Conservation (phyloP, 2,113 vertebrate species). For the Carettochelys insculpta region DNA sequence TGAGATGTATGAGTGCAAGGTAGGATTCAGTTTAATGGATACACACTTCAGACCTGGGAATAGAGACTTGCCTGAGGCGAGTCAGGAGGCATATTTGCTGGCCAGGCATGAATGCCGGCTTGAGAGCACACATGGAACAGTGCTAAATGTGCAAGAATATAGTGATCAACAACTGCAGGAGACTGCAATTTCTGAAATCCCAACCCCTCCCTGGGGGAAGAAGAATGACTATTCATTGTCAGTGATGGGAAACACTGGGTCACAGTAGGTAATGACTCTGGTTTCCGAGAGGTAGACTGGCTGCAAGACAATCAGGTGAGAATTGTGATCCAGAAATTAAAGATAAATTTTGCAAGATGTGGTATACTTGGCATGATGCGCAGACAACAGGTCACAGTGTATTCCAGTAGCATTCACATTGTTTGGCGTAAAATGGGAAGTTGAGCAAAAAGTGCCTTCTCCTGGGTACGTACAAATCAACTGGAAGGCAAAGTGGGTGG, state of each 20-base stretch:
- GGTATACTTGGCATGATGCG: not conserved
- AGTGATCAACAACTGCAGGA: not conserved
- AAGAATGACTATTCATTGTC: not conserved
- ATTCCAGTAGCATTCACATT: not conserved
- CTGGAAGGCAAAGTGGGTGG: not conserved
- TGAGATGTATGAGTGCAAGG: no score
- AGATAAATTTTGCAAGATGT: not conserved
- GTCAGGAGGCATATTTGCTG: accelerated
- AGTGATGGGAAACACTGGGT: not conserved
- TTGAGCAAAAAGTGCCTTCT: not conserved
- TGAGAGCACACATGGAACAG: not conserved
- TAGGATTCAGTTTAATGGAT: no score
- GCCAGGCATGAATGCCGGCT: not conserved
- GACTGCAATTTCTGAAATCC: not conserved
- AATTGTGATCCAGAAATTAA: not conserved
- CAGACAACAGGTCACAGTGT: not conserved
- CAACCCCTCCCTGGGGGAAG: not conserved
- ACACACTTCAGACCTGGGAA: accelerated
- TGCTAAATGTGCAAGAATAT: not conserved
- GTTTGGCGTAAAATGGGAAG: not conserved
- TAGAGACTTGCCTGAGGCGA: not conserved
- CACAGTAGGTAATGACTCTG: not conserved
- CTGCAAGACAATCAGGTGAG: not conserved
- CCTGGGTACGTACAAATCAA: not conserved
- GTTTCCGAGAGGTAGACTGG: not conserved